Evolutionary conservation across 64 coral and sea anemone species (phyloP).

Genomic region (Pachyseris speciosa): DNA sequence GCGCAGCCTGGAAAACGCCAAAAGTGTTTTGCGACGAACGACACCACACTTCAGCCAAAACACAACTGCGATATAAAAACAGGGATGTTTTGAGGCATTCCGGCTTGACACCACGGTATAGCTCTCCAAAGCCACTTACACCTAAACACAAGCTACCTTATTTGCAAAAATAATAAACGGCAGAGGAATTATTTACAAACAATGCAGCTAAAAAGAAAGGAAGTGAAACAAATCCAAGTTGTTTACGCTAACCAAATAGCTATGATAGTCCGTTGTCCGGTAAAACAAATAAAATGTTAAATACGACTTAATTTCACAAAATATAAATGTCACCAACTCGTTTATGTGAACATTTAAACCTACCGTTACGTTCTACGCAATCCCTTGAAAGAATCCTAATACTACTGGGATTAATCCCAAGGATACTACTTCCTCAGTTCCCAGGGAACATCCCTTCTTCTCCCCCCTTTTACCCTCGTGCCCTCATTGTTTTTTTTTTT

Average conservation of each 20-base stretch:
- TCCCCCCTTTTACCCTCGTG: background rate
- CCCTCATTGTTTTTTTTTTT: background rate
- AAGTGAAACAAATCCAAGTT: background rate
- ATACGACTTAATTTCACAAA: slow-evolving; percentile 8
- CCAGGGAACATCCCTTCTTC: background rate
- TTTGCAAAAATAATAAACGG: background rate
- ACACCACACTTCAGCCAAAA: no score
- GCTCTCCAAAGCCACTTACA: background rate
- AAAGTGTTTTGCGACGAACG: no score
- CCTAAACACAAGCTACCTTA: background rate
- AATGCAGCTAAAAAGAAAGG: background rate
- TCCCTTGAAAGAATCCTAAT: background rate
- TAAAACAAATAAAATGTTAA: background rate
- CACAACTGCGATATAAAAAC: no score
- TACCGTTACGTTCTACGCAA: background rate
- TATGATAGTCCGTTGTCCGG: background rate
- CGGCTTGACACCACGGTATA: background rate
- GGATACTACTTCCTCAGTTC: background rate
- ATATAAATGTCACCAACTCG: background rate
- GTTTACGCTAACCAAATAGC: background rate
- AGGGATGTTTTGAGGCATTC: background rate
- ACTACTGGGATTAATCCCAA: background rate
- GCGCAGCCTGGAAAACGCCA: no score
- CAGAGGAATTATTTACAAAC: slow-evolving; percentile 29
- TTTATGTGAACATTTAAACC: background rate